Evolutionary conservation across 2,797 vertebrate genomes (phyloP).

Genomic region (Sorex maritimensis): DNA sequence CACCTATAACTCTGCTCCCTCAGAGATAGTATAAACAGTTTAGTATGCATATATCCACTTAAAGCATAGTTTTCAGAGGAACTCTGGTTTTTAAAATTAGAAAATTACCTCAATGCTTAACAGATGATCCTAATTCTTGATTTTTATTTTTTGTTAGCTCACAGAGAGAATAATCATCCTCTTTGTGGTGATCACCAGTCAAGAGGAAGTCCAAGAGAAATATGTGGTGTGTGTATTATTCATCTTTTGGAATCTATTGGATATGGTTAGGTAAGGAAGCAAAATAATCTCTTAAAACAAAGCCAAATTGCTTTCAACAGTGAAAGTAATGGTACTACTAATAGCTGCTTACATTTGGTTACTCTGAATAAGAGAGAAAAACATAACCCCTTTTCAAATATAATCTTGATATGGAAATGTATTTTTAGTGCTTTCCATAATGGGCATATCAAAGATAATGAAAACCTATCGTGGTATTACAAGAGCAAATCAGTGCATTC

Average conservation of each 20-base stretch:
- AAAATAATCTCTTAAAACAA: conserved; percentile 40
- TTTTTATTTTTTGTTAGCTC: conserved; percentile 91
- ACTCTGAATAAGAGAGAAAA: conserved; percentile 71
- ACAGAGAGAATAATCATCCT: conserved; percentile 95
- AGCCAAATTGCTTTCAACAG: conserved; percentile 12
- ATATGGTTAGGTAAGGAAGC: conserved; percentile 93
- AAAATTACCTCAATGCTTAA: conserved; percentile 52
- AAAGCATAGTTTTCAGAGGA: conserved; percentile 58
- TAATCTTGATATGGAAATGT: conserved; percentile 64
- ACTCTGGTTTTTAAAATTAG: conserved; percentile 61
- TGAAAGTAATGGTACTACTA: neutral
- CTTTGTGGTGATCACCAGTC: conserved; percentile 94
- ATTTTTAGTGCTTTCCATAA: conserved; percentile 73
- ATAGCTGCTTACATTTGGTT: conserved; percentile 62
- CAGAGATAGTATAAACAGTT: conserved; percentile 19
- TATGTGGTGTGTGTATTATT: conserved; percentile 94
- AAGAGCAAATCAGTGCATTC: conserved; percentile 58
- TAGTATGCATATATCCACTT: conserved; percentile 58
- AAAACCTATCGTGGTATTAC: conserved; percentile 60
- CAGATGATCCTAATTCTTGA: conserved; percentile 68
- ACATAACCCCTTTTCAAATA: conserved; percentile 62
- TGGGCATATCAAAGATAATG: conserved; percentile 51
- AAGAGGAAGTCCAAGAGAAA: conserved; percentile 96
- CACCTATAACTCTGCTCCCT: conserved; percentile 16
- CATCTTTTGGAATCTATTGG: conserved; percentile 96